phyloP scores from a whole-genome alignment of 2,888 invertebrate species.

The Mayetiola destructor region DNA sequence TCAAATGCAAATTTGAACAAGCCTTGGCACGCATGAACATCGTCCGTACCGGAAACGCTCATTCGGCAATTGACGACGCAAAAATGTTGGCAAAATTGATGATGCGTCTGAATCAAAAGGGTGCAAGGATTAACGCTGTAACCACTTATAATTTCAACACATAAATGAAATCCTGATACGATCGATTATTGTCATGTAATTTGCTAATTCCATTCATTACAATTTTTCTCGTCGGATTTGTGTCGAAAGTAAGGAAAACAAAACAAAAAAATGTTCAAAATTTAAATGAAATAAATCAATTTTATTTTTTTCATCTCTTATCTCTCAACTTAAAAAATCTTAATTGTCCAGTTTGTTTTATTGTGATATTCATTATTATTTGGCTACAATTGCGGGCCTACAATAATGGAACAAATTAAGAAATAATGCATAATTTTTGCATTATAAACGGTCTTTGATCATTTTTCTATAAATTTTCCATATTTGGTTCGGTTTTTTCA shows the following conservation, averaged over 20 bases:
- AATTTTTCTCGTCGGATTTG: no score
- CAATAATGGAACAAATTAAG: no score
- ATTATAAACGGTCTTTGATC: neutral
- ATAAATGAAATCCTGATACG: no score
- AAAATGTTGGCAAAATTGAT: neutral
- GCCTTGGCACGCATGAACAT: neutral
- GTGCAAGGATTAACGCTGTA: no score
- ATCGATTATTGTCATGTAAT: no score
- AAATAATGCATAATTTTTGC: neutral
- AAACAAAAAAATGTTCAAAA: no score
- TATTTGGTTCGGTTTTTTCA: neutral
- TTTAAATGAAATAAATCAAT: neutral
- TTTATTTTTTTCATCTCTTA: neutral
- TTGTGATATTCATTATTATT: neutral
- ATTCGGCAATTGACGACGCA: neutral
- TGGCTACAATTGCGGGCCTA: no score
- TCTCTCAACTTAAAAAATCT: no score
- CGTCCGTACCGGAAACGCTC: neutral
- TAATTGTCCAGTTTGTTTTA: neutral
- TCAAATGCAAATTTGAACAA: neutral
- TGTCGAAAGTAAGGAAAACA: no score
- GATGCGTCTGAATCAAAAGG: neutral
- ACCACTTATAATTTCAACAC: no score
- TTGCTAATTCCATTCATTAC: no score
- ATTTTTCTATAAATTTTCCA: neutral